Conservation (phyloP, 2,888 invertebrate genomes). For the Drosophila limbata region DNA sequence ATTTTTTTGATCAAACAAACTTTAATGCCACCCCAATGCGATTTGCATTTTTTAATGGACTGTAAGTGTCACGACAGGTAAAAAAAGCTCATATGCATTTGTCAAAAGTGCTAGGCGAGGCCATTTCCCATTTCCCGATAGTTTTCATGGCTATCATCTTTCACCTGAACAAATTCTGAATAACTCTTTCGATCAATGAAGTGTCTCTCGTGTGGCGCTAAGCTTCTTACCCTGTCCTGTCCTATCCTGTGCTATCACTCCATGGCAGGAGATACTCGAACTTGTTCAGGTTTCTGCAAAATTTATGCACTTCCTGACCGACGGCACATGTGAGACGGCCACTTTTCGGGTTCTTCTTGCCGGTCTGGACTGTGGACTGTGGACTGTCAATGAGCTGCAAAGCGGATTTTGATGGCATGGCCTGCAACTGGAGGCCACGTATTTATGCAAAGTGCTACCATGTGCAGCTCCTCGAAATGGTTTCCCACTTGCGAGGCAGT, state of each 20-base stretch:
- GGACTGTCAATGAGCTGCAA: constrained; percentile 63
- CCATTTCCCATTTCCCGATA: constrained; percentile 13
- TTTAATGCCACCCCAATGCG: constrained; percentile 41
- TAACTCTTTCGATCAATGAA: constrained; percentile 63
- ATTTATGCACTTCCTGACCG: constrained; percentile 69
- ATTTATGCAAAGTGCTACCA: constrained; percentile 72
- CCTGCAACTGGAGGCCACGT: constrained; percentile 39
- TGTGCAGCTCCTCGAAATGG: constrained; percentile 19
- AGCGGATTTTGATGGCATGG: constrained; percentile 67
- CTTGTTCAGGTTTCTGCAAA: constrained; percentile 34
- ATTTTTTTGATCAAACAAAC: constrained; percentile 15
- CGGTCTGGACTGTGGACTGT: not conserved
- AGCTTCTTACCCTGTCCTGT: constrained; percentile 62
- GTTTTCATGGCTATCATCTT: constrained; percentile 50
- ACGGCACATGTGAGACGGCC: constrained; percentile 41
- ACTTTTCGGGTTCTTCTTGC: not conserved
- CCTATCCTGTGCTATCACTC: not conserved
- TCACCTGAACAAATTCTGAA: constrained; percentile 63
- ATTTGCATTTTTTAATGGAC: constrained; percentile 76
- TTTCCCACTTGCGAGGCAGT: not conserved
- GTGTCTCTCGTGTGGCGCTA: constrained; percentile 39
- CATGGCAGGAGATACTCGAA: not conserved
- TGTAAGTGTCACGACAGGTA: constrained; percentile 47
- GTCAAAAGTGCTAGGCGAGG: constrained; percentile 5
- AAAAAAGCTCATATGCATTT: constrained; percentile 46